Conservation (phyloP, 2,888 invertebrate species). For the Eupithecia abbreviata region DNA sequence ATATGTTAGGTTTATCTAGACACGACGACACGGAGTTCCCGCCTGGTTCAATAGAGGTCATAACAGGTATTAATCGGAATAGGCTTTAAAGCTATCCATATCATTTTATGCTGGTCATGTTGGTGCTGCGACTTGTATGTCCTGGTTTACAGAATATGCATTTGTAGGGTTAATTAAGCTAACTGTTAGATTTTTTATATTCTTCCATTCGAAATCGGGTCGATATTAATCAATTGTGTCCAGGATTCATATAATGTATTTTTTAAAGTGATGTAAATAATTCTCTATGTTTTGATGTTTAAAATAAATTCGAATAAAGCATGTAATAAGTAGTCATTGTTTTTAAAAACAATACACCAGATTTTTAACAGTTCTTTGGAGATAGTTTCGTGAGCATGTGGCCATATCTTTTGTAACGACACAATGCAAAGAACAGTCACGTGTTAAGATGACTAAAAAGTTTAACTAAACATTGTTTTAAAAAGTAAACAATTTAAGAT, state of each 20-base stretch:
- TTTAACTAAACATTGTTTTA: slow-evolving; percentile 11
- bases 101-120: no score
- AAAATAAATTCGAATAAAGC: background rate
- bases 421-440: slow-evolving; percentile 19
- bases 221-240: background rate
- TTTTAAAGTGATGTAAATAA: background rate
- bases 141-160: no score
- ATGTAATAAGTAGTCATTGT: background rate
- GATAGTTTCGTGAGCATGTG: slow-evolving; percentile 42
- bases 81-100: no score
- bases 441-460: slow-evolving; percentile 25
- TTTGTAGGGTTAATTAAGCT: no score
- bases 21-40: no score
- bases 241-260: background rate
- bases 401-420: slow-evolving; percentile 6
- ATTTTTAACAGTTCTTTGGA: slow-evolving; percentile 15
- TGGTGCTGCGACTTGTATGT: no score
- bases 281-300: background rate
- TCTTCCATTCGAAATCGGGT: background rate
- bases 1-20: no score
- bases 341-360: slow-evolving; percentile 1
- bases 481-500: slow-evolving; percentile 27
- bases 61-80: no score
- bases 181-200: background rate
- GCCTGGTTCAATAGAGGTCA: no score